Base-by-base conservation (phyloP, 1,140 invertebrate species). In the Pseudachorutes palmiensis region DNA sequence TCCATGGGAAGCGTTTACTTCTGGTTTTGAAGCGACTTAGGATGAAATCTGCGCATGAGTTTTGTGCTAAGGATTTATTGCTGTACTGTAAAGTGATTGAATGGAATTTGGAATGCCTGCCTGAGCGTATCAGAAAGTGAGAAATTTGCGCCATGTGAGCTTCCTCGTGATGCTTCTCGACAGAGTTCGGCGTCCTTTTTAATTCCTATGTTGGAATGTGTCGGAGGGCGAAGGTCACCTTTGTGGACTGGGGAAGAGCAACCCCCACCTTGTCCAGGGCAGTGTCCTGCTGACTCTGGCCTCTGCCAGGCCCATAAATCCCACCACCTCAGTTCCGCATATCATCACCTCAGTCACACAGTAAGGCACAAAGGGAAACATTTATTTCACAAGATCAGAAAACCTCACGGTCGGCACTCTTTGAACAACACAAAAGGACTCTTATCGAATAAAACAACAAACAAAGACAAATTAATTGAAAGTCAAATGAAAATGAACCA, bases 71-170 rank as follows among this genome's bases (percentile, higher is more conserved):
- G n/a, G n/a, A n/a, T n/a, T n/a, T n/a, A n/a, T n/a, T n/a, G n/a
- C n/a, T n/a, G n/a, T n/a, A n/a, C n/a, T 41, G 36, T 9, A 41
- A 41, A 41, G 5, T 30, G 28, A 19, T 48, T 33, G 31, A 36
- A 49, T 26, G n/a, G 51, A 57, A 55, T 24, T 16, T 31, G 22
- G 2, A 59, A 59, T n/a, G n/a, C n/a, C n/a, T n/a, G n/a, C n/a
- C 26, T 14, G 58, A 5, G 29, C 2, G 29, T 29, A 49, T 63
- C 58, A 57, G 69, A 73, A 70, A 70, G 64, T 73, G 65, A 70
- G 70, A 73, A 73, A 73, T 73, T 73, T 70, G 72, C 69, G 72
- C 71, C 14, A 9, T 69, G 67, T 65, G 67, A 67, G 71, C 28
- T 12, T 66, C 61, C 51, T 60, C 62, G 36, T 70, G 60, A 22